Percentiles rank a stretch among this genome's conserved stretches.
Evolutionary conservation across 2,888 invertebrate genomes (phyloP).

Genomic region (Diaphora mendica): DNA sequence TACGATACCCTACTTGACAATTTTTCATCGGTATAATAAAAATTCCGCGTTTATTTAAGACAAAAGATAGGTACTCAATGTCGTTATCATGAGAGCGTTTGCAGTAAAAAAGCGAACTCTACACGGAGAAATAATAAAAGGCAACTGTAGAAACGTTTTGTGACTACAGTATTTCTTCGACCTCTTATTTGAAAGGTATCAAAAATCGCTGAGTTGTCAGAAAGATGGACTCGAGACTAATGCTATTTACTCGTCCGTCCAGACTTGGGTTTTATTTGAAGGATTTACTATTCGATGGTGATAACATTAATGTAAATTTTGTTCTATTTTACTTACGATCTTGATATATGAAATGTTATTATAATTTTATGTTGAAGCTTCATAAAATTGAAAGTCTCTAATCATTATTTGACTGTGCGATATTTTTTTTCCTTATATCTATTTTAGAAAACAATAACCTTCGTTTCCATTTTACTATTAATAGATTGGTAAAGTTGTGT

Average conservation of each 20-base stretch:
- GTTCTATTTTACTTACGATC: slow-evolving; percentile 62
- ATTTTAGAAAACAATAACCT: slow-evolving; percentile 6
- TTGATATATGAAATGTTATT: slow-evolving; percentile 26
- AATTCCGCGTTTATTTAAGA: slow-evolving; percentile 62
- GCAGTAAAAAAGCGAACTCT: slow-evolving; percentile 55
- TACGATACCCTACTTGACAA: slow-evolving; percentile 56
- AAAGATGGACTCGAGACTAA: slow-evolving; percentile 59
- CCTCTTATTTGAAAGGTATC: slow-evolving; percentile 67
- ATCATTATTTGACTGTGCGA: slow-evolving; percentile 17
- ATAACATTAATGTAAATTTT: slow-evolving; percentile 65
- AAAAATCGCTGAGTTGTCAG: slow-evolving; percentile 69
- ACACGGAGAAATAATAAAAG: slow-evolving; percentile 59
- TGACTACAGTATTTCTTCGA: slow-evolving; percentile 61
- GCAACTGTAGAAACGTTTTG: slow-evolving; percentile 52
- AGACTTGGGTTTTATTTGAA: slow-evolving; percentile 56
- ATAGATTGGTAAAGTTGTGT: not conserved
- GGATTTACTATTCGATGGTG: slow-evolving; percentile 60
- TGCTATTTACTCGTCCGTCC: slow-evolving; percentile 58
- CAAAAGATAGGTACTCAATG: slow-evolving; percentile 61
- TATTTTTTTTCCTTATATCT: slow-evolving; percentile 20
- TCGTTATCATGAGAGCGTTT: slow-evolving; percentile 56
- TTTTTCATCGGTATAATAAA: slow-evolving; percentile 59
- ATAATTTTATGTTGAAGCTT: slow-evolving; percentile 42
- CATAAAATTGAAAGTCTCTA: slow-evolving; percentile 42
- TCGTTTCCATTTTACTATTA: not conserved